Percentiles rank a stretch among this genome's conserved stretches.
These are phyloP conservation scores for Hirtodrosophila alboralis DNA, from an alignment of 2,888 invertebrate genomes.

Conservation along the genomic window DNA sequence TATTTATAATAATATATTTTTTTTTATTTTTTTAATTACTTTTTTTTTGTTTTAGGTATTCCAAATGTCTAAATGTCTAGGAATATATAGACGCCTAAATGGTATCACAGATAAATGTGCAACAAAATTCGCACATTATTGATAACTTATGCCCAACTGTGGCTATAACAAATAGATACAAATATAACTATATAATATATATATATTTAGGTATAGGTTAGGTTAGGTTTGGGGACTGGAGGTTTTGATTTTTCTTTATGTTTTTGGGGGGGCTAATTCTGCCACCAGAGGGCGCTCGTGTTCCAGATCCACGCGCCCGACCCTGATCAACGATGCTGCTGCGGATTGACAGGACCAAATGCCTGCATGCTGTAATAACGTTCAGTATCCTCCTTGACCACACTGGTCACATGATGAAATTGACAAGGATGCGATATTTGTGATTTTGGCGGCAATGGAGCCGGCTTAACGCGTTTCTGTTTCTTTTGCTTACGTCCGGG, in stretches of 20 bases:
- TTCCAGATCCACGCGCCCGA: slow-evolving; percentile 77
- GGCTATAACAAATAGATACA: slow-evolving; percentile 55
- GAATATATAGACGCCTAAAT: slow-evolving; percentile 64
- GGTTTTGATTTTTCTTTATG: slow-evolving; percentile 27
- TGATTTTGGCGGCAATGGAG: slow-evolving; percentile 89
- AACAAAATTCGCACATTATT: slow-evolving; percentile 45
- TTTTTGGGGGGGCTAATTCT: slow-evolving; percentile 51
- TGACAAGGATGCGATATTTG: slow-evolving; percentile 94
- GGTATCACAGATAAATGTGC: slow-evolving; percentile 74
- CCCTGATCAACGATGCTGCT: slow-evolving; percentile 81
- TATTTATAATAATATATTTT: slow-evolving; percentile 16
- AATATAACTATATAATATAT: slow-evolving; percentile 26
- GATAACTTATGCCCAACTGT: slow-evolving; percentile 63
- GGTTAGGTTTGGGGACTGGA: slow-evolving; percentile 31
- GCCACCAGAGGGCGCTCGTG: slow-evolving; percentile 76
- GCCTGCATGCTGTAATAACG: slow-evolving; percentile 89
- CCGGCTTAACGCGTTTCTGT: slow-evolving; percentile 85
- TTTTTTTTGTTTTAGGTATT: slow-evolving; percentile 16
- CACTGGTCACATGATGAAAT: slow-evolving; percentile 92
- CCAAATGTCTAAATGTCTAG: slow-evolving; percentile 51
- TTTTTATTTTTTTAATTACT: slow-evolving; percentile 10
- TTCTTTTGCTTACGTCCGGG: slow-evolving; percentile 87
- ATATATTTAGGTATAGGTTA: background rate
- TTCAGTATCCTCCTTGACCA: slow-evolving; percentile 88
- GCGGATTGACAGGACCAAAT: slow-evolving; percentile 84